phyloP scores from a whole-genome alignment of 2,888 invertebrate genomes.

The Amblyjoppa fuscipennis region DNA sequence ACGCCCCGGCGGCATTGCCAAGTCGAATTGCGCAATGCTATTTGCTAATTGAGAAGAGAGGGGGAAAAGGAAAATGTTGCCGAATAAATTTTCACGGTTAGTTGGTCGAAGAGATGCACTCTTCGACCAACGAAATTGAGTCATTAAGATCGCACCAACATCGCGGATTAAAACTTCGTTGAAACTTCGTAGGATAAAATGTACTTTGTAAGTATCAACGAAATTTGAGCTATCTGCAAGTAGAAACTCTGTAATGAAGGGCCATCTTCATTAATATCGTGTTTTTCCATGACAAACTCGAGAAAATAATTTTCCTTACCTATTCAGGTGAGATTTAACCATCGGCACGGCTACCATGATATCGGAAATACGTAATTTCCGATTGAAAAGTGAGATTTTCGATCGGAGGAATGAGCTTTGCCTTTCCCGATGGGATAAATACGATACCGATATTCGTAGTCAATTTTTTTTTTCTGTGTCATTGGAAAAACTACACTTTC shows the following conservation, averaged over 20 bases:
- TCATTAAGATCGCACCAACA: background rate
- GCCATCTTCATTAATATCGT: background rate
- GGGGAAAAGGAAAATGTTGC: conserved; percentile 2
- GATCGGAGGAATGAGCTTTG: no score
- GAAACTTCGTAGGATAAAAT: background rate
- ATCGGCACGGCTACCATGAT: no score
- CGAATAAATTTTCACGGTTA: background rate
- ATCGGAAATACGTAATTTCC: no score
- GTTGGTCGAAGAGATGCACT: background rate
- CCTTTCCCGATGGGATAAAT: no score
- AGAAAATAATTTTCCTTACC: background rate
- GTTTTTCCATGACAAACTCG: background rate
- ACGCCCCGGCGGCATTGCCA: conserved; percentile 24
- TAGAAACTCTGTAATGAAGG: background rate
- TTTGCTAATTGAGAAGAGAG: background rate
- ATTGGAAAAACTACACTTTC: no score
- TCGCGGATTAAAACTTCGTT: background rate
- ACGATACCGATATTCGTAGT: no score
- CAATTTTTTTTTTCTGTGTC: no score
- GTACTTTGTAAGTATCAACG: background rate
- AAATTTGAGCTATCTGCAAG: background rate
- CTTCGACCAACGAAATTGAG: background rate
- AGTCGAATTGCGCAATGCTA: conserved; percentile 22
- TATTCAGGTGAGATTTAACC: no score
- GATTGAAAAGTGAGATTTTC: no score